These are phyloP conservation scores for Mantis religiosa DNA, from an alignment of 2,888 invertebrate genomes.

Conservation along the genomic window DNA sequence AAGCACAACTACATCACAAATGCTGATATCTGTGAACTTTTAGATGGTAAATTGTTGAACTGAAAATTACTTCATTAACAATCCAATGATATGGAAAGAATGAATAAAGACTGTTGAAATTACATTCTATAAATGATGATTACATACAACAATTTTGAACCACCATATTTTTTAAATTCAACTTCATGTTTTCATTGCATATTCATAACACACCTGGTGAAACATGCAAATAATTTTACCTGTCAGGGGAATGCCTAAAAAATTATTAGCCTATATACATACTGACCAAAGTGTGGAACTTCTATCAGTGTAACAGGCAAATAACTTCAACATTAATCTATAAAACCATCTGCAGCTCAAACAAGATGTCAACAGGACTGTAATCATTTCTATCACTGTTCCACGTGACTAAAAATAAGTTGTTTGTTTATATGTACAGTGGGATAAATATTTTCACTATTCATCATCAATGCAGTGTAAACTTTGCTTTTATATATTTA, in stretches of 20 bases:
- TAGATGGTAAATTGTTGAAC: background rate
- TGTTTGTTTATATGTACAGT: background rate
- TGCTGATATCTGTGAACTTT: background rate
- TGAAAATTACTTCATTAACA: background rate
- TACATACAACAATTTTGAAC: background rate
- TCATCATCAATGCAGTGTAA: background rate
- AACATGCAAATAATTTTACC: background rate
- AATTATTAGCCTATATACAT: background rate
- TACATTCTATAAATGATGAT: background rate
- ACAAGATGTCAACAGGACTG: background rate
- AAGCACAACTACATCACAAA: background rate
- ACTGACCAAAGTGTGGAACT: background rate
- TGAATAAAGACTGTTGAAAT: background rate
- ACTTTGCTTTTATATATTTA: background rate
- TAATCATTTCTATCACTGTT: background rate
- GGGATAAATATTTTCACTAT: background rate
- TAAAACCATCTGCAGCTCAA: background rate
- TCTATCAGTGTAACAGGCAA: background rate
- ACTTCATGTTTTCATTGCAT: conserved; percentile 11
- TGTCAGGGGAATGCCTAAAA: background rate
- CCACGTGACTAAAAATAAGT: background rate
- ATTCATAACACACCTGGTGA: background rate
- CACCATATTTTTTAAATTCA: background rate
- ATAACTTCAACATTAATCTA: background rate
- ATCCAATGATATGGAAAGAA: background rate